phyloP scores from a whole-genome alignment of 2,113 vertebrate species.

The Cnemophilus loriae region DNA sequence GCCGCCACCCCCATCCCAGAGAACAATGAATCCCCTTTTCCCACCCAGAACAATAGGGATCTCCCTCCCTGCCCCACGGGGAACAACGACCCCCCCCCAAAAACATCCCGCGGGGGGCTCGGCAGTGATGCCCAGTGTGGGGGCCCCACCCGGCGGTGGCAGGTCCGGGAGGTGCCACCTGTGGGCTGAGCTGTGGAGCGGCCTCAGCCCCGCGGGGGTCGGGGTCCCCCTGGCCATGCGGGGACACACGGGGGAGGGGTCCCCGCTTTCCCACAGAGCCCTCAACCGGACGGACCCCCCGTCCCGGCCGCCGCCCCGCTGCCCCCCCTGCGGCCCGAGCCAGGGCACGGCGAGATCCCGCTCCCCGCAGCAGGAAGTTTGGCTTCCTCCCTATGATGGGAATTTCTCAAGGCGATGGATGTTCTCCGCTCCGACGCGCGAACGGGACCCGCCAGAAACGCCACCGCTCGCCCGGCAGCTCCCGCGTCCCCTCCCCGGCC shows the following conservation, averaged over 20 bases:
- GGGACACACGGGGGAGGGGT: fast-evolving
- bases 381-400: slow-evolving; percentile 44
- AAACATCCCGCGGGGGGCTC: background rate
- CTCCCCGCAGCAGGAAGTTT: slow-evolving; percentile 23
- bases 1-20: too few species aligned
- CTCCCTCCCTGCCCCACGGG: background rate
- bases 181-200: background rate
- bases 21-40: too few species aligned
- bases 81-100: background rate
- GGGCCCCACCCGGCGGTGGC: background rate
- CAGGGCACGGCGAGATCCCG: background rate
- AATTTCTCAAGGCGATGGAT: slow-evolving; percentile 9
- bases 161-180: slow-evolving; percentile 19
- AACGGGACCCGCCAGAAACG: background rate
- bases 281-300: background rate
- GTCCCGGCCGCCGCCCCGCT: background rate
- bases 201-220: background rate
- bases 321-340: background rate
- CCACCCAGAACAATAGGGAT: background rate
- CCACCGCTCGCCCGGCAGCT: background rate
- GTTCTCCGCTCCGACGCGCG: background rate
- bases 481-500: background rate
- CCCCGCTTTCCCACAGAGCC: background rate
- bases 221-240: background rate
- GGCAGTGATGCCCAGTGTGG: background rate